A percentile compares a stretch with the other conserved stretches of the same genome.
These are phyloP conservation scores for Ptychoptera contaminata DNA, from an alignment of 2,888 invertebrate species.

Conservation along the genomic window DNA sequence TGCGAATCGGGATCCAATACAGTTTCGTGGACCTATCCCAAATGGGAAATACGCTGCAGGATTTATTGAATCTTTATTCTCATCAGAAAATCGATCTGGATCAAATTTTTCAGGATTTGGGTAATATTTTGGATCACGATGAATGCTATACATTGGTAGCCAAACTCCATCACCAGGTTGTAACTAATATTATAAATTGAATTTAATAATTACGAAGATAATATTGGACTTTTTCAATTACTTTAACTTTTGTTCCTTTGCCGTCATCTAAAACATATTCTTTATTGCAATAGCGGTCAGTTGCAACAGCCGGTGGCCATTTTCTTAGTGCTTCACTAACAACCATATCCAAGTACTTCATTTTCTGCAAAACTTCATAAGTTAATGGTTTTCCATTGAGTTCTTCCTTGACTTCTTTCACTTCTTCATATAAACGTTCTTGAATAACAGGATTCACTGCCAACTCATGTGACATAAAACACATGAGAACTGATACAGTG, in stretches of 20 bases:
- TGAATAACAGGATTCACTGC: conserved; percentile 35
- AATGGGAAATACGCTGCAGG: no score
- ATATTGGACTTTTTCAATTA: no score
- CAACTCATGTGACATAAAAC: conserved; percentile 35
- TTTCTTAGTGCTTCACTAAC: conserved; percentile 35
- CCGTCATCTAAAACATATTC: conserved; percentile 29
- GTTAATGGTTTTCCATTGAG: conserved; percentile 32
- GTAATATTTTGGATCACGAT: neutral
- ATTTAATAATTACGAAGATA: no score
- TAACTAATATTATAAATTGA: neutral
- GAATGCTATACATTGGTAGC: neutral
- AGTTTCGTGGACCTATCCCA: no score
- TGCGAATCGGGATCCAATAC: no score
- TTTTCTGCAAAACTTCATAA: conserved; percentile 34
- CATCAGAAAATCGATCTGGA: neutral
- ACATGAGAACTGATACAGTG: conserved; percentile 24
- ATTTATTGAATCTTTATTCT: no score
- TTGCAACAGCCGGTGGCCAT: conserved; percentile 33
- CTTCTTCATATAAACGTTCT: conserved; percentile 33
- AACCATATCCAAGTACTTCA: conserved; percentile 40
- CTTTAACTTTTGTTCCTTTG: conserved; percentile 17
- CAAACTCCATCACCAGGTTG: neutral
- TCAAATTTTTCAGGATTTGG: neutral
- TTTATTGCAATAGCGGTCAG: conserved; percentile 37
- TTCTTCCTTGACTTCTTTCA: conserved; percentile 32